Percentiles rank a stretch among this genome's conserved stretches.
phyloP scores from a whole-genome alignment of 2,888 invertebrate species.

The Beris chalybata region DNA sequence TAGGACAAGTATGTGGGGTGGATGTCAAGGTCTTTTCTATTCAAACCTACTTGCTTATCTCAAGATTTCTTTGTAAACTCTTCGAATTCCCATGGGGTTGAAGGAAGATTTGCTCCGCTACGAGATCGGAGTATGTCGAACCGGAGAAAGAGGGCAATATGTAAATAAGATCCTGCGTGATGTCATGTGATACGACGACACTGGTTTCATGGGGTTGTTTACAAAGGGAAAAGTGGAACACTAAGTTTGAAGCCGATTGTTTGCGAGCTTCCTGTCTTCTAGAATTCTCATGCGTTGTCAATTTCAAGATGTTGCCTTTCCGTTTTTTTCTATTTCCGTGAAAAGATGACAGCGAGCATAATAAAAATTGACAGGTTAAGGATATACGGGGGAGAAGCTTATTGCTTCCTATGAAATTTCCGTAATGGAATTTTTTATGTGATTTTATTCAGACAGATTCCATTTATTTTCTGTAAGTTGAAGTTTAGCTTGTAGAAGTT shows the following conservation, averaged over 20 bases:
- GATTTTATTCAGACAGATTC: no score
- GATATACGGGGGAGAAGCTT: not conserved
- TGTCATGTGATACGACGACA: constrained; percentile 16
- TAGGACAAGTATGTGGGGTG: no score
- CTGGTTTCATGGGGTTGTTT: constrained; percentile 2
- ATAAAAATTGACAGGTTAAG: constrained; percentile 6
- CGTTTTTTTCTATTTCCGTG: not conserved
- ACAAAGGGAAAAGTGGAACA: not conserved
- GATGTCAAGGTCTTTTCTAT: no score
- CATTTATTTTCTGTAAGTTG: no score
- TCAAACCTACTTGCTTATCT: no score
- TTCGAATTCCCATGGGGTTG: constrained; percentile 11
- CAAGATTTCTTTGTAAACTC: not conserved
- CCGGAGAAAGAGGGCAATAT: constrained; percentile 11
- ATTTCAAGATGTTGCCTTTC: not conserved
- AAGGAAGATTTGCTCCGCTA: not conserved
- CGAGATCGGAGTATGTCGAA: not conserved
- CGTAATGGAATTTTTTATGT: not conserved
- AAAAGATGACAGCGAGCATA: constrained; percentile 1
- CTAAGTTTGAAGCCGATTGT: not conserved
- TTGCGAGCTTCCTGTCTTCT: not conserved
- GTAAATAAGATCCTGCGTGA: constrained; percentile 21
- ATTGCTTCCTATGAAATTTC: not conserved
- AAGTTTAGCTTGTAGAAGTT: no score
- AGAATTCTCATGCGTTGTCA: not conserved